These are phyloP conservation scores for Mohoua ochrocephala DNA, from an alignment of 2,113 vertebrate genomes.

Conservation along the genomic window DNA sequence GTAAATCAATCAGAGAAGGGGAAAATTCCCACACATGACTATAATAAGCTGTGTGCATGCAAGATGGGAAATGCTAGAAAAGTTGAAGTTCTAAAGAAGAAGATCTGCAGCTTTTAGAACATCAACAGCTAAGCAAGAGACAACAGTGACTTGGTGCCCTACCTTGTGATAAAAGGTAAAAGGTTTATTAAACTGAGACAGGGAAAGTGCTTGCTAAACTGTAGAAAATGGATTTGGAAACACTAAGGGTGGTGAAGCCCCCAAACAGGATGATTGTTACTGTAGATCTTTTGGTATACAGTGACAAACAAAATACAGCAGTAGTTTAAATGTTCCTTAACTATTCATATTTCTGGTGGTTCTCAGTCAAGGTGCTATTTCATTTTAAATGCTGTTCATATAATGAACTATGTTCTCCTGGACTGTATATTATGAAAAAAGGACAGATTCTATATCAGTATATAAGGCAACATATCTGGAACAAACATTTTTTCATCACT, in stretches of 20 bases:
- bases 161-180: background rate
- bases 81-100: background rate
- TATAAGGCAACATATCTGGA: background rate
- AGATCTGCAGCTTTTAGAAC: background rate
- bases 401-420: background rate
- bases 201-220: background rate
- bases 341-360: background rate
- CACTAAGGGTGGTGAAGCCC: background rate
- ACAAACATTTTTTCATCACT: background rate
- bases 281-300: background rate
- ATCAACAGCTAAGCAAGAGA: background rate
- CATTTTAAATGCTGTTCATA: background rate
- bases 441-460: background rate
- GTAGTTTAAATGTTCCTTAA: background rate
- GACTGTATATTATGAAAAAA: background rate
- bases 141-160: background rate
- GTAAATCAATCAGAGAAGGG: background rate
- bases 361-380: background rate
- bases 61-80: background rate
- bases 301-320: background rate
- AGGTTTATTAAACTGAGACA: background rate
- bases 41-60: background rate
- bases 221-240: background rate
- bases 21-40: background rate
- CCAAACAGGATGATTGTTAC: background rate